Base-by-base conservation (phyloP, 2,113 vertebrate species). In the Larimichthys crocea region DNA sequence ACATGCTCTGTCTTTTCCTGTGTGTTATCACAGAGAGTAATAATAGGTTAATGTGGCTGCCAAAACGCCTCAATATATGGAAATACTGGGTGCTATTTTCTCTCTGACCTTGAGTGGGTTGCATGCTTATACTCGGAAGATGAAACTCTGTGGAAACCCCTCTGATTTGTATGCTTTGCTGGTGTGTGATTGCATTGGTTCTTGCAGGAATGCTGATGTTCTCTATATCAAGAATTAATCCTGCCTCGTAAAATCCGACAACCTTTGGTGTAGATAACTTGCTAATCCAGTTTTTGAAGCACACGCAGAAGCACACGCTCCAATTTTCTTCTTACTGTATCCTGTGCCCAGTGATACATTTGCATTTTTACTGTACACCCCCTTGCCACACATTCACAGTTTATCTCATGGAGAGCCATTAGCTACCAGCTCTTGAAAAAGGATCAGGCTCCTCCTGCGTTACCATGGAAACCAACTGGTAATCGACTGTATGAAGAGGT, bases 401-500 rank as follows among this genome's bases (percentile, higher is more conserved):
- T 76, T 64, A 72, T 72, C 91, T 93, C 89, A 87, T 86, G 86
- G 82, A 85, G 85, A 84, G 68, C 78, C 85, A 88, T 92, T 76
- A 89, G 79, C 84, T 81, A 77, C 83, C 72, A 74, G 79, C 90
- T 80, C 89, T 92, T 89, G 79, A 91, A 91, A 93, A 92, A 92
- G 87, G 88, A 93, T 88, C 72, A 88, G 74, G 65, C 89, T 84
- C 90, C 84, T 84, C 86, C 82, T 59, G 50, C 31, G 92, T 94
- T 84, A 89, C 94, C 93, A 94, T 95, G 89, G 91, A 79, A 92
- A 95, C 93, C 85, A 29, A 55, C 79, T 88, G 57, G 74, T 85
- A 88, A 88, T 88, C 50, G 77, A 84, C 86, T 90, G 76, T 84
- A 71, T 74, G 74, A 20, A 53, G 76, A 86, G 63, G 75, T 79